Conservation (phyloP, 2,888 invertebrate species). For the Nomada goodeniana region DNA sequence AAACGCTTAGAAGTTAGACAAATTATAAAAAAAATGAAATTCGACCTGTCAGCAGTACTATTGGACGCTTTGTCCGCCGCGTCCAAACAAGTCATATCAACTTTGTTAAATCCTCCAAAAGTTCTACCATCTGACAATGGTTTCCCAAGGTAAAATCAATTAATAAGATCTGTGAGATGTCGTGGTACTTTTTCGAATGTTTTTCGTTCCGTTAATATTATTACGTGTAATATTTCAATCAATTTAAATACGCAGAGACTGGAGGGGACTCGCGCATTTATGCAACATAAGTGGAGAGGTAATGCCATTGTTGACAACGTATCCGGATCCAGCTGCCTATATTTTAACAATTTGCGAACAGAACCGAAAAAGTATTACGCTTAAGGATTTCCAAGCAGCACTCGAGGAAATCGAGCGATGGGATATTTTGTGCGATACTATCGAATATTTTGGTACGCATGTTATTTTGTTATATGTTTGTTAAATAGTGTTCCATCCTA, state of each 20-base stretch:
- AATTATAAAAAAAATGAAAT: conserved; percentile 65
- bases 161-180: too few relatives aligned
- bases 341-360: conserved; percentile 87
- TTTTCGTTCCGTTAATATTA: too few relatives aligned
- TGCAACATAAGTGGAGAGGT: conserved; percentile 86
- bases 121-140: conserved; percentile 88
- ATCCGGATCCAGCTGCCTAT: conserved; percentile 87
- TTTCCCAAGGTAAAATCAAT: conserved; percentile 80
- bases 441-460: conserved; percentile 85
- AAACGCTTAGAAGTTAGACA: too few relatives aligned
- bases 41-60: conserved; percentile 74
- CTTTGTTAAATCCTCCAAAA: conserved; percentile 88
- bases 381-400: conserved; percentile 87
- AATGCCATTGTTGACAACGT: conserved; percentile 85
- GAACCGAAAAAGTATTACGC: conserved; percentile 85
- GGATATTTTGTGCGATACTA: conserved; percentile 90
- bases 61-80: conserved; percentile 75
- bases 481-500: conserved; percentile 38
- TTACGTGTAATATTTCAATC: too few relatives aligned
- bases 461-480: not conserved
- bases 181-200: too few relatives aligned
- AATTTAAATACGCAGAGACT: conserved; percentile 86
- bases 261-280: conserved; percentile 90
- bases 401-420: conserved; percentile 90
- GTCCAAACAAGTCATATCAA: conserved; percentile 85